phyloP scores from a whole-genome alignment of 2,113 vertebrate genomes.

The Archocentrus centrarchus region DNA sequence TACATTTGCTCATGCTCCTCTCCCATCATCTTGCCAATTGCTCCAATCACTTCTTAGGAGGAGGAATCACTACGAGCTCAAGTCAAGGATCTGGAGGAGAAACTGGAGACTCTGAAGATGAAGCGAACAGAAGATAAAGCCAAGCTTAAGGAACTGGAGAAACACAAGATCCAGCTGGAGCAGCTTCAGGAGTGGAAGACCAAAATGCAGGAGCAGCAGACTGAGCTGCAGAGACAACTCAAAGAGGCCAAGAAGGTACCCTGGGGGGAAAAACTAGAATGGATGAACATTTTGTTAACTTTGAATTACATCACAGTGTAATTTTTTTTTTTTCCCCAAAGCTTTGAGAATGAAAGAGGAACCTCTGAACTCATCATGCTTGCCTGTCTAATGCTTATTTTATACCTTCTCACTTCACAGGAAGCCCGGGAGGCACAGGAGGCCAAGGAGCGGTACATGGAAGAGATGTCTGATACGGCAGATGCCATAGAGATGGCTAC shows the following conservation, averaged over 20 bases:
- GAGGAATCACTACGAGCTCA: constrained; percentile 90
- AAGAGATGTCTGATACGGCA: constrained; percentile 97
- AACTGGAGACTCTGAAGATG: constrained; percentile 93
- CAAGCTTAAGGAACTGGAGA: constrained; percentile 97
- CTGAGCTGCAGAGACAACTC: constrained; percentile 93
- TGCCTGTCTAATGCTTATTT: background rate
- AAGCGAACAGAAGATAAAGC: constrained; percentile 94
- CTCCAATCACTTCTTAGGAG: constrained; percentile 78
- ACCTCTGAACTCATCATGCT: background rate
- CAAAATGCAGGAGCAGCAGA: constrained; percentile 98
- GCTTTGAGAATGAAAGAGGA: background rate
- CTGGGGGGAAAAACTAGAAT: background rate
- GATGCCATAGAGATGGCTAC: constrained; percentile 99
- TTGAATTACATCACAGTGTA: background rate
- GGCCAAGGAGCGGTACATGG: constrained; percentile 95
- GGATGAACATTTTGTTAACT: too few species aligned
- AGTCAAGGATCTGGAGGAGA: constrained; percentile 96
- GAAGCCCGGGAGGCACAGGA: constrained; percentile 89
- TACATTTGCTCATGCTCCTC: background rate
- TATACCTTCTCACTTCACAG: constrained; percentile 16
- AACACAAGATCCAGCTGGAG: constrained; percentile 97
- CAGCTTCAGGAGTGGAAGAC: constrained; percentile 98
- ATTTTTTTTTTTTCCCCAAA: background rate
- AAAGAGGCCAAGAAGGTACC: constrained; percentile 95
- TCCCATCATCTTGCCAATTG: background rate